Conservation (phyloP, 2,888 invertebrate genomes). For the Bellardia bayeri region DNA sequence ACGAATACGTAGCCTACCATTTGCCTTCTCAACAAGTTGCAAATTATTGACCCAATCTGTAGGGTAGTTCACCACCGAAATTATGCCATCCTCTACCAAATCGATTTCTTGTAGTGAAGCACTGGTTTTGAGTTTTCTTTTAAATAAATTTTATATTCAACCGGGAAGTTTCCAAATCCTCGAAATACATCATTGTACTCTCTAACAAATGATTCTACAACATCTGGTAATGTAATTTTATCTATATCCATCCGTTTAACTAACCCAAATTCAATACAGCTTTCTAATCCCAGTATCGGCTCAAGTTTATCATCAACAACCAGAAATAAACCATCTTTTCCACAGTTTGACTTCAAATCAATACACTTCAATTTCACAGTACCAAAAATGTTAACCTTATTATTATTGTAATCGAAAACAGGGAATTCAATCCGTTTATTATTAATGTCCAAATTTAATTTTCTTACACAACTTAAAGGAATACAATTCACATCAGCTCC, state of each 20-base stretch:
- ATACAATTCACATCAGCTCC: not conserved
- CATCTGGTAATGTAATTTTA: constrained; percentile 2
- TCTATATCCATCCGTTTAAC: constrained; percentile 14
- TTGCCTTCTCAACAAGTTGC: constrained; percentile 73
- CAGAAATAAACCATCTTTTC: not conserved
- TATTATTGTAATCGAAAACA: constrained; percentile 6
- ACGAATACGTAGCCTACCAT: constrained; percentile 70
- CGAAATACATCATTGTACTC: constrained; percentile 16
- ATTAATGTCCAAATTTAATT: too few species aligned
- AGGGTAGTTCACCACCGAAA: constrained; percentile 12
- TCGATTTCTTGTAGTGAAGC: not conserved
- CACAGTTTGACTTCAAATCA: not conserved
- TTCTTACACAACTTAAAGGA: not conserved
- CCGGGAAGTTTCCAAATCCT: constrained; percentile 10
- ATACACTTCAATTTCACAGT: not conserved
- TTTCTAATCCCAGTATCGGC: not conserved
- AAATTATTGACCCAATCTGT: constrained; percentile 74
- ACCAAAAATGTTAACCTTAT: not conserved
- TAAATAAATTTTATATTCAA: constrained; percentile 6
- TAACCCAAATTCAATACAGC: constrained; percentile 1
- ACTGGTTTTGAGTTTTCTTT: not conserved
- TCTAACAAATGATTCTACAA: not conserved
- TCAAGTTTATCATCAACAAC: not conserved
- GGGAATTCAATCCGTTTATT: too few species aligned
- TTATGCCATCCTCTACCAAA: constrained; percentile 1